Conservation (phyloP, 2,888 invertebrate species). For the Macropis europaea region DNA sequence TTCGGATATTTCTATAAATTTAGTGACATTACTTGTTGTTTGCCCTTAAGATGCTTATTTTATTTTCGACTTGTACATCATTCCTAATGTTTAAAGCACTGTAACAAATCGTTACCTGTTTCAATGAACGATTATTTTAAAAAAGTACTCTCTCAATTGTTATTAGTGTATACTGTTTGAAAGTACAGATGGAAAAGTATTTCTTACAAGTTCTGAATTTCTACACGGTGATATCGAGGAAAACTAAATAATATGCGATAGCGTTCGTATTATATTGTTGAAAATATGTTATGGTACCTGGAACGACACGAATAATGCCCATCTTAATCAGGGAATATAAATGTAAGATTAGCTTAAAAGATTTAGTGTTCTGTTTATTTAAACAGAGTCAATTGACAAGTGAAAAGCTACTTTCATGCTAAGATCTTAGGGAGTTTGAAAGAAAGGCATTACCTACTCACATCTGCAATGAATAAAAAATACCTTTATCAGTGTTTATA, state of each 20-base stretch:
- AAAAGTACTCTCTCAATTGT: conserved; percentile 31
- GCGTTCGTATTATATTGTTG: conserved; percentile 41
- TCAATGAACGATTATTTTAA: conserved; percentile 34
- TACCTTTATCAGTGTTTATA: conserved; percentile 24
- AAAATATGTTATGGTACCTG: conserved; percentile 53
- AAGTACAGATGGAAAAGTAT: conserved; percentile 21
- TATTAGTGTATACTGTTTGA: conserved; percentile 28
- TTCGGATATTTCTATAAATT: conserved; percentile 1
- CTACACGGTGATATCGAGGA: conserved; percentile 1
- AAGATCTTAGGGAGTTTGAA: conserved; percentile 10
- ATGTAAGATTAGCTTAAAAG: conserved; percentile 30
- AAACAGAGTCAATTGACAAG: conserved; percentile 45
- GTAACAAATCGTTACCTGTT: conserved; percentile 16
- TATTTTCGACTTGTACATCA: conserved; percentile 6
- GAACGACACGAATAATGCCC: conserved; percentile 29
- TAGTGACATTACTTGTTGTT: conserved; percentile 6
- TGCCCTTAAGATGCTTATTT: conserved; percentile 5
- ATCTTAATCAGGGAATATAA: conserved; percentile 43
- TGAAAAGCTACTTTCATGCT: conserved; percentile 55
- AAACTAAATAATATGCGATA: conserved; percentile 20
- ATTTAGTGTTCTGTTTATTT: conserved; percentile 30
- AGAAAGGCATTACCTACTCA: conserved; percentile 9
- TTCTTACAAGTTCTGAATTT: conserved; percentile 34
- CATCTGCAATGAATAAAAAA: conserved; percentile 11
- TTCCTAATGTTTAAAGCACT: conserved; percentile 1